These are phyloP conservation scores for Lapara coniferarum DNA, from an alignment of 2,888 invertebrate genomes.

Conservation along the genomic window DNA sequence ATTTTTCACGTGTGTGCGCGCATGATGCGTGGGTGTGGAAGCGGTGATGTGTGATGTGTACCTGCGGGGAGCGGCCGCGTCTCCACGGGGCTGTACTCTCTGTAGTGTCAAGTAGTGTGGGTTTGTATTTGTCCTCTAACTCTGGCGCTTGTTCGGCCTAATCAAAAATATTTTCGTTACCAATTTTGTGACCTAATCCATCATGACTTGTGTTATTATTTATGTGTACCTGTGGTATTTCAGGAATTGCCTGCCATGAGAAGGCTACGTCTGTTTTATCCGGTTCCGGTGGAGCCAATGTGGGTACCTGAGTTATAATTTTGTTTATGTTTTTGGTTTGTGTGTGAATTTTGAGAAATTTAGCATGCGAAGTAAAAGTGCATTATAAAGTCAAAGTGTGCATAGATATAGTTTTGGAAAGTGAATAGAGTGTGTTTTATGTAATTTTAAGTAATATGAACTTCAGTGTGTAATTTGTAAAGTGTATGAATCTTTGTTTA, in stretches of 20 bases:
- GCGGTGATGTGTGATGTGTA: slow-evolving; percentile 37
- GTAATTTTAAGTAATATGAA: neutral
- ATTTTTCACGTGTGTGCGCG: slow-evolving; percentile 41
- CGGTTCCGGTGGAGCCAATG: slow-evolving; percentile 57
- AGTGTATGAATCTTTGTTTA: neutral
- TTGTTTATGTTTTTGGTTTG: slow-evolving; percentile 30
- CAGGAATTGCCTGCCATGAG: slow-evolving; percentile 77
- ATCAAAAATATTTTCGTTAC: slow-evolving; percentile 40
- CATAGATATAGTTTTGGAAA: slow-evolving; percentile 1
- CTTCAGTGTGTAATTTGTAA: neutral
- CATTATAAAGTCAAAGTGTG: neutral
- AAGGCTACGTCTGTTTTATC: slow-evolving; percentile 68
- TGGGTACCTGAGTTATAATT: slow-evolving; percentile 57
- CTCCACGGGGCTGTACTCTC: slow-evolving; percentile 66
- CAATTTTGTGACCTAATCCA: slow-evolving; percentile 32
- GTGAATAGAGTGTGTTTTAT: neutral
- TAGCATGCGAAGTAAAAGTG: slow-evolving; percentile 19
- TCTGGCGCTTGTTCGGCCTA: slow-evolving; percentile 78
- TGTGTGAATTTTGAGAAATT: slow-evolving; percentile 30
- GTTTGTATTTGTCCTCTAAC: slow-evolving; percentile 71
- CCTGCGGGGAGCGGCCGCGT: slow-evolving; percentile 72
- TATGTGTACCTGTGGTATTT: slow-evolving; percentile 74
- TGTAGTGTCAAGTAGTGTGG: slow-evolving; percentile 69
- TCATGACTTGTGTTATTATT: slow-evolving; percentile 34
- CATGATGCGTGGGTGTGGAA: slow-evolving; percentile 36